Conservation (phyloP, 2,113 vertebrate species). For the Galeopterus variegatus region DNA sequence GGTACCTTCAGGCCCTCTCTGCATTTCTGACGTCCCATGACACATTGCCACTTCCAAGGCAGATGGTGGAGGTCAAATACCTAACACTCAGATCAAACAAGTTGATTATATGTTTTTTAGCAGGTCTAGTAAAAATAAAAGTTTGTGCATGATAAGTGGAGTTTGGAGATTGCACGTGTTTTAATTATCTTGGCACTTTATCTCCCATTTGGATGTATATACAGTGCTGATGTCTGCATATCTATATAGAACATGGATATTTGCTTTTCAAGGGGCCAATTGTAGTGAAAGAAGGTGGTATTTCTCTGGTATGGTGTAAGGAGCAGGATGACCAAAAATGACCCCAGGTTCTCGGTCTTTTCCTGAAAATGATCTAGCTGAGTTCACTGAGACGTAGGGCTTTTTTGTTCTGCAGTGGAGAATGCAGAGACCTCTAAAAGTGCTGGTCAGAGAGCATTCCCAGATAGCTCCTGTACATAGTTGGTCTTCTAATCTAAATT, state of each 20-base stretch:
- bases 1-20: neutral
- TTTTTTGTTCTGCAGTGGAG: neutral
- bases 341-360: neutral
- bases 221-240: neutral
- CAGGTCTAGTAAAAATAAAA: neutral
- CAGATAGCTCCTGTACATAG: neutral
- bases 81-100: neutral
- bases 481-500: neutral
- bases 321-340: neutral
- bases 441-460: neutral
- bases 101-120: neutral
- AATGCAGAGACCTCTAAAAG: neutral
- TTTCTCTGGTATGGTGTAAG: neutral
- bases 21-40: neutral
- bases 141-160: neutral
- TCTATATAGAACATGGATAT: neutral
- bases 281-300: neutral
- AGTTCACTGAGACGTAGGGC: too few relatives aligned
- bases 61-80: neutral
- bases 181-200: neutral
- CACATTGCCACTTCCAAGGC: neutral
- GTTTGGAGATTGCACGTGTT: neutral
- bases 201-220: neutral
- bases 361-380: neutral
- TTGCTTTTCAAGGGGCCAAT: neutral